Conservation (phyloP, 1,140 invertebrate genomes). For the Coelopa frigida region DNA sequence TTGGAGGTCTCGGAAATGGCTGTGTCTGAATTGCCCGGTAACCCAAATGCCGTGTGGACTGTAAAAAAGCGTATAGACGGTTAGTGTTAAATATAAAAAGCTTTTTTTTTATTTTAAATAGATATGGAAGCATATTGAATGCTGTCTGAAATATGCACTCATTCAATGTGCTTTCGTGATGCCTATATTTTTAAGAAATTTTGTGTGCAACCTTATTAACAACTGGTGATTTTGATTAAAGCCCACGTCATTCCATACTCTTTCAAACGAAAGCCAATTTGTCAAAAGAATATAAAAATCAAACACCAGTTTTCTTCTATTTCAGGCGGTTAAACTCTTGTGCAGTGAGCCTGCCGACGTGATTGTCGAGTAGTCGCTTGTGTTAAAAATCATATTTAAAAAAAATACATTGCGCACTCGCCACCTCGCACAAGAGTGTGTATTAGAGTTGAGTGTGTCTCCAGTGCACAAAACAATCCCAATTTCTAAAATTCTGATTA, state of each 20-base stretch:
- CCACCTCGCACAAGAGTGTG: too few relatives aligned
- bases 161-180: conserved; percentile 1
- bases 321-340: conserved; percentile 48
- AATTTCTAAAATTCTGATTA: too few relatives aligned
- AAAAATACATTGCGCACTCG: too few relatives aligned
- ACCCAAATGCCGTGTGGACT: conserved; percentile 99
- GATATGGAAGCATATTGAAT: conserved; percentile 2
- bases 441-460: too few relatives aligned
- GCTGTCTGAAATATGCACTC: conserved; percentile 1
- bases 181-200: conserved; percentile 18
- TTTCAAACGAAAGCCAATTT: conserved; percentile 9
- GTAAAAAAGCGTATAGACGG: conserved; percentile 88
- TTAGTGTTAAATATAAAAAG: conserved; percentile 22
- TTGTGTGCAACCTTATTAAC: conserved; percentile 7
- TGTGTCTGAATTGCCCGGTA: conserved; percentile 96
- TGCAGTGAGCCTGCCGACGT: conserved; percentile 6
- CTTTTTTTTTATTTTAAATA: neutral
- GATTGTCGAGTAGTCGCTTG: conserved; percentile 5
- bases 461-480: too few relatives aligned
- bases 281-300: conserved; percentile 45
- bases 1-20: conserved; percentile 99
- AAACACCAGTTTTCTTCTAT: conserved; percentile 61
- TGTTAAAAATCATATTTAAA: conserved; percentile 1
- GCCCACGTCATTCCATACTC: neutral
- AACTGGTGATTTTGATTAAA: conserved; percentile 10